Evolutionary conservation across 2,113 vertebrate genomes (phyloP), one percentile per base, ranked within the genome.

Genomic region (Cyprinodon variegatus): DNA sequence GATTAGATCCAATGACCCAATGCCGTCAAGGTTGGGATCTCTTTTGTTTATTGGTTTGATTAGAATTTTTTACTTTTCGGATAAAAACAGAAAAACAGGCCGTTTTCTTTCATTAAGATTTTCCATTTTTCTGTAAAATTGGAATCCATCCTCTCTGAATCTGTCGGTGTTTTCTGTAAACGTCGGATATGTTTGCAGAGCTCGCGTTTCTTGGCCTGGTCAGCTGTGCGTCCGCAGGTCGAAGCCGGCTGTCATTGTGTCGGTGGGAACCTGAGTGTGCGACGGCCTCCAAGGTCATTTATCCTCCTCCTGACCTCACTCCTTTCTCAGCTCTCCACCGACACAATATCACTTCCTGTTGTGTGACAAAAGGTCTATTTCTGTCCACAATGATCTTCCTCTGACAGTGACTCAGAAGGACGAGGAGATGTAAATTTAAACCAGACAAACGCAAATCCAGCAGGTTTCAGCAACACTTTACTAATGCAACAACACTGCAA

Each of bases 301-400:
- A 86, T 95, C 92, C 92, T 88, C 91, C 92, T 92, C 87, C 92
- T 95, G 95, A 96, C 93, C 95, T 96, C 95, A 96, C 93, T 90
- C 90, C 76, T 82, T 95, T 96, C 95, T 96, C 95, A 95, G 93
- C 83, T 92, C 43, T 89, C 90, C 38, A 91, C 20, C 93, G 90
- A 94, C 94, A 95, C 90, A 92, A 94, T 93, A 96, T 95, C 92
- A 95, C 96, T 97, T 97, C 96, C 96, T 96, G 87, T 68, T 45
- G 46, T 88, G 93, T 95, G 95, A 96, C 93, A 94, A 94, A 96
- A 94, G 93, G 93, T 91, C 95, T 96, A 97, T 97, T 97, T 96
- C 96, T 86, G 96, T 94, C 93, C 91, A 97, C 96, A 97, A 96
- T 96, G 94, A 94, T 96, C 95, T 96, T 97, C 95, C 96, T 96